phyloP scores from a whole-genome alignment of 2,113 vertebrate species.

The Vombatus ursinus region DNA sequence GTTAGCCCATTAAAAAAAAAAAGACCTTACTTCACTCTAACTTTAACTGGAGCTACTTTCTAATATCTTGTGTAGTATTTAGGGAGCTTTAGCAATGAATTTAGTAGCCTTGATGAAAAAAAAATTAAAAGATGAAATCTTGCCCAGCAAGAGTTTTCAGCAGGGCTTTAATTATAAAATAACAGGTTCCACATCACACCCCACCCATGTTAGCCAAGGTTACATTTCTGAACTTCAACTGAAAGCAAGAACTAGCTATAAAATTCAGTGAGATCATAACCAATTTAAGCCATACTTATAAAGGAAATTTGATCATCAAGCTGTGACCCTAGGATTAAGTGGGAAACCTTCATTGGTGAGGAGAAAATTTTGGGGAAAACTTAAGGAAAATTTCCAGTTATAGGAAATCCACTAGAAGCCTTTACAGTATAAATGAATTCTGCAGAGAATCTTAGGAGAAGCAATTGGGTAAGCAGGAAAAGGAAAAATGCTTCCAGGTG shows the following conservation, averaged over 20 bases:
- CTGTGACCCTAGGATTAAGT: background rate
- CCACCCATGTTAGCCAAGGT: background rate
- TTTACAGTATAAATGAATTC: background rate
- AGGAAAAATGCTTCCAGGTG: slow-evolving; percentile 16
- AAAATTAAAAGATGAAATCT: background rate
- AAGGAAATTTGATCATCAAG: background rate
- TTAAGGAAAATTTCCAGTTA: background rate
- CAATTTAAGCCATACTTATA: background rate
- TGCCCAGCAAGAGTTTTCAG: background rate
- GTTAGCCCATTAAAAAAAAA: background rate
- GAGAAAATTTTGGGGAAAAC: background rate
- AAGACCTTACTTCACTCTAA: background rate
- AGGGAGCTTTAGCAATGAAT: background rate
- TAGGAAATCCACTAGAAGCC: background rate
- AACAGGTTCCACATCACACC: background rate
- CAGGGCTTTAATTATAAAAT: background rate
- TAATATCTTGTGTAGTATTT: no score
- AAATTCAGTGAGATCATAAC: background rate
- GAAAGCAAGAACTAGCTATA: slow-evolving; percentile 1
- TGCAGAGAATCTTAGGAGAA: slow-evolving; percentile 7
- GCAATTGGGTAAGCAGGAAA: background rate
- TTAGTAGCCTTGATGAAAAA: background rate
- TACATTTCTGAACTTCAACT: background rate
- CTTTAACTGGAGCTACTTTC: background rate
- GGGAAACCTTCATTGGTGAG: background rate